phyloP scores from a whole-genome alignment of 2,797 vertebrate genomes.

The Muraenolepis orangiensis region DNA sequence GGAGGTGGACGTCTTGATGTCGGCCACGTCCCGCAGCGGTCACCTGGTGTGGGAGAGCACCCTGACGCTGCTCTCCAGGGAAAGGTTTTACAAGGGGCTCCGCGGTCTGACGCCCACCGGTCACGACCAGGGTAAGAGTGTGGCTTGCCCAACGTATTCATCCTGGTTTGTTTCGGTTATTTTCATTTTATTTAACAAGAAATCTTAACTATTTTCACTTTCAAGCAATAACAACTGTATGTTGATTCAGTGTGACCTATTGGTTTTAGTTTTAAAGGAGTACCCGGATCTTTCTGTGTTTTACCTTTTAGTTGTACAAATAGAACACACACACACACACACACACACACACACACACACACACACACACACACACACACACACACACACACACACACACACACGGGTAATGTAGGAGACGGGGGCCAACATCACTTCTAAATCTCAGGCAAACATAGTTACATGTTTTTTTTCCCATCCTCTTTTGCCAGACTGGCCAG shows the following conservation, averaged over 20 bases:
- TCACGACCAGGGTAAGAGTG: constrained; percentile 18
- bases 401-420: not conserved
- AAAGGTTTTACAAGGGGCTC: constrained; percentile 7
- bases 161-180: too few species aligned
- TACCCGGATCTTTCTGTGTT: too few species aligned
- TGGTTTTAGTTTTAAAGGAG: too few species aligned
- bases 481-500: constrained; percentile 22
- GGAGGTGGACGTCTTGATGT: constrained; percentile 67
- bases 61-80: constrained; percentile 63
- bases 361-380: not conserved
- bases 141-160: not conserved
- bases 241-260: too few species aligned
- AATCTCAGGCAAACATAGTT: not conserved
- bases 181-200: not conserved
- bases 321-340: not conserved
- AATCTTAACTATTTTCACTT: not conserved
- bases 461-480: constrained; percentile 7
- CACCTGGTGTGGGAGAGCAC: constrained; percentile 62
- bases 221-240: not conserved
- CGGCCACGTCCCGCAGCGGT: constrained; percentile 40
- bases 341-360: not conserved
- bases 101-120: not conserved
- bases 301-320: too few species aligned
- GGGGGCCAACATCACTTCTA: not conserved
- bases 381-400: not conserved